A percentile compares a stretch with the other conserved stretches of the same genome.
These are phyloP conservation scores for Gonocerus acuteangulatus DNA, from an alignment of 2,888 invertebrate species.

Conservation along the genomic window DNA sequence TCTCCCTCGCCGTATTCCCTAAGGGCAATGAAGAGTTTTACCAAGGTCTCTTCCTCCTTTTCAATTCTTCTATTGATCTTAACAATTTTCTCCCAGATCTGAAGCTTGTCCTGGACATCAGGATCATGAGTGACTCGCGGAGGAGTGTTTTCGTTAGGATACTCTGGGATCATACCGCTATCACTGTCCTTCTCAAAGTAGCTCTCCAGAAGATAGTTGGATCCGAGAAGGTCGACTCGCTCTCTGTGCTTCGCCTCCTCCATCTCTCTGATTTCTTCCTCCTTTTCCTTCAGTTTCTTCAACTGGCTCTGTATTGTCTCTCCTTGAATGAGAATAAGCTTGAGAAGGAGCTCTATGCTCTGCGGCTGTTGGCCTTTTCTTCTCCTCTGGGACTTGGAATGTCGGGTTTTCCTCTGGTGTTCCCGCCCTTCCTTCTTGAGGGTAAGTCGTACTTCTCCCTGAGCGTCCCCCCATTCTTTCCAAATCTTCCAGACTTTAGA, in stretches of 20 bases:
- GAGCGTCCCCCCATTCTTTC: conserved; percentile 70
- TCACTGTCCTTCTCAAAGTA: conserved; percentile 44
- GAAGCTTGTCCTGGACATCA: conserved; percentile 54
- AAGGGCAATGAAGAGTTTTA: conserved; percentile 52
- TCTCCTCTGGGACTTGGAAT: conserved; percentile 34
- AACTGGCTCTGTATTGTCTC: conserved; percentile 50
- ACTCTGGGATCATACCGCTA: conserved; percentile 48
- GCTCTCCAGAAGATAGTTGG: conserved; percentile 28
- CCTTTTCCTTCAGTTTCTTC: conserved; percentile 53
- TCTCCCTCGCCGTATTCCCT: conserved; percentile 34
- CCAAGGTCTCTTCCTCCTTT: conserved; percentile 63
- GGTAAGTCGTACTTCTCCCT: conserved; percentile 52
- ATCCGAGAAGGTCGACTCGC: conserved; percentile 57
- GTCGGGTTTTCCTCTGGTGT: conserved; percentile 30
- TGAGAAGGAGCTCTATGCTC: conserved; percentile 49
- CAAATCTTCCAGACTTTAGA: conserved; percentile 69
- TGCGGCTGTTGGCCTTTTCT: conserved; percentile 41
- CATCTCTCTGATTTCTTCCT: conserved; percentile 62
- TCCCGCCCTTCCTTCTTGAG: conserved; percentile 41
- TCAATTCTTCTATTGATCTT: conserved; percentile 65
- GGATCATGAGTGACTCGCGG: neutral
- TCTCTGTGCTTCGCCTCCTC: conserved; percentile 64
- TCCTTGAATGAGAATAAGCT: conserved; percentile 54
- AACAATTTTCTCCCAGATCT: conserved; percentile 63
- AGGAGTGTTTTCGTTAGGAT: conserved; percentile 2